A percentile compares a stretch with the other conserved stretches of the same genome.
phyloP scores from a whole-genome alignment of 2,113 vertebrate species.

The Dipodomys spectabilis region DNA sequence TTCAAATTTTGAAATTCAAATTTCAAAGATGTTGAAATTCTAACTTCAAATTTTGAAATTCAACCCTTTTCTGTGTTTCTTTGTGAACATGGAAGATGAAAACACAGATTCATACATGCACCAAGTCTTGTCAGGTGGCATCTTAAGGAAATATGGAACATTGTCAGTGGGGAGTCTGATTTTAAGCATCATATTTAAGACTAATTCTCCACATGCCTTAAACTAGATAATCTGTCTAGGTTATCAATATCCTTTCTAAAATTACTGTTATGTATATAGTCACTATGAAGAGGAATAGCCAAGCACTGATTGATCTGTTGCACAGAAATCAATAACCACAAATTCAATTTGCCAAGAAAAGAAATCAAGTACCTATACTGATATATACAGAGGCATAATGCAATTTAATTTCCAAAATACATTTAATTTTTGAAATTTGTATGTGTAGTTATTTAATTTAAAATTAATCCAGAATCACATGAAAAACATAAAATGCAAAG shows the following conservation, averaged over 20 bases:
- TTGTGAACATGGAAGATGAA: background rate
- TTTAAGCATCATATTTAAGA: constrained; percentile 57
- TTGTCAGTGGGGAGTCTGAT: constrained; percentile 18
- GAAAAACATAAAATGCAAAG: background rate
- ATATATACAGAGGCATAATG: background rate
- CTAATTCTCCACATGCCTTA: constrained; percentile 49
- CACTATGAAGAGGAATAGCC: constrained; percentile 75
- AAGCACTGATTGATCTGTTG: constrained; percentile 52
- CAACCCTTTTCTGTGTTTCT: no score
- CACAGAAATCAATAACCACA: background rate
- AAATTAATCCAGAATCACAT: background rate
- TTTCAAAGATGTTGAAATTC: no score
- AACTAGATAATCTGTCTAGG: constrained; percentile 75
- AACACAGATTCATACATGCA: background rate
- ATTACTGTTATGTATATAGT: constrained; percentile 71
- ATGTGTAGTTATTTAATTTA: background rate
- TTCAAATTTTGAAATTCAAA: background rate
- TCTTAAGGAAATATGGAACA: constrained; percentile 57
- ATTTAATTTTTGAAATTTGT: constrained; percentile 41
- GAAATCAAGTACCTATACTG: constrained; percentile 15
- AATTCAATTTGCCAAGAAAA: constrained; percentile 58
- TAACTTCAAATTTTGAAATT: no score
- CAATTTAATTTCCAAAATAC: constrained; percentile 17
- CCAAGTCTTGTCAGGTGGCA: background rate
- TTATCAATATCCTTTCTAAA: constrained; percentile 71